Conservation (phyloP, 2,113 vertebrate genomes). For the Anser cygnoides region DNA sequence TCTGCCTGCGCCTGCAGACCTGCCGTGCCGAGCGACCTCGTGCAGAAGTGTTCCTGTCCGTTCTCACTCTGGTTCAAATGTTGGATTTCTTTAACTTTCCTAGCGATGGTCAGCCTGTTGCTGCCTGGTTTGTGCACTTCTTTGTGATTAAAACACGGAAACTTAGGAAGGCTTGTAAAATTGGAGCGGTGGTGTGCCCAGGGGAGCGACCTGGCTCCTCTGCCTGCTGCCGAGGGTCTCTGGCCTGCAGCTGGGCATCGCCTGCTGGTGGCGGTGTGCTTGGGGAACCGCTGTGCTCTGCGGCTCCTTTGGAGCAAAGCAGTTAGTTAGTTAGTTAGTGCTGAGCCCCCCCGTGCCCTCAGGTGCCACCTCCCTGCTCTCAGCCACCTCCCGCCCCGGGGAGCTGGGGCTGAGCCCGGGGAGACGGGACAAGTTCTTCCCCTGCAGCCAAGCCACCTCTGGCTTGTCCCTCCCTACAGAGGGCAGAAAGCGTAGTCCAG, state of each 20-base stretch:
- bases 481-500: neutral
- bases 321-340: neutral
- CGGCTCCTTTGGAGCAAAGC: neutral
- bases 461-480: neutral
- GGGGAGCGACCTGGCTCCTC: neutral
- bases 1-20: neutral
- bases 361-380: rapidly evolving
- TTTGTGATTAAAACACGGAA: neutral
- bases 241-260: neutral
- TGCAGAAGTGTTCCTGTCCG: neutral
- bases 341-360: neutral
- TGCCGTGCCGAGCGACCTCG: neutral
- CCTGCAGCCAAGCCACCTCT: neutral
- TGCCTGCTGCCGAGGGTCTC: neutral
- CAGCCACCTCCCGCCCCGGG: rapidly evolving
- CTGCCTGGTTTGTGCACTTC: neutral
- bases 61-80: neutral
- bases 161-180: neutral
- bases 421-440: neutral
- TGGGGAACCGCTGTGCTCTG: neutral
- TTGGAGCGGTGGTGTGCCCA: neutral
- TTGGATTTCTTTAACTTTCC: neutral
- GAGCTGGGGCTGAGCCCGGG: neutral
- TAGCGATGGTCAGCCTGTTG: neutral
- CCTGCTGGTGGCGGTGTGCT: rapidly evolving